Conservation (phyloP, 2,113 vertebrate genomes). For the Murina feae region DNA sequence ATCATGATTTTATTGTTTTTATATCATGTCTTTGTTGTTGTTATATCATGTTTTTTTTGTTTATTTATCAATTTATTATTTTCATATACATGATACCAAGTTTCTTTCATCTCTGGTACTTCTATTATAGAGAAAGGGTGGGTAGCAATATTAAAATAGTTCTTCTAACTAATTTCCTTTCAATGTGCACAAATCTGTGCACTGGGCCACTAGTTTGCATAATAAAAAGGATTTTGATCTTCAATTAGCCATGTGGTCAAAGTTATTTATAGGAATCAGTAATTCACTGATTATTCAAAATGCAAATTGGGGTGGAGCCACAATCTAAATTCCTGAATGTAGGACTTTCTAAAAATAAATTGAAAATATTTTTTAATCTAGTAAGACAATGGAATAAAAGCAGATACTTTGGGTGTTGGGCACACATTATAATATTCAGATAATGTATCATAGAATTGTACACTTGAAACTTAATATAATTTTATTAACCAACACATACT, state of each 20-base stretch:
- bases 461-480: background rate
- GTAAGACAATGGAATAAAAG: background rate
- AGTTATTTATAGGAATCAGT: background rate
- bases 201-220: background rate
- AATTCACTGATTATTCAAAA: background rate
- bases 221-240: background rate
- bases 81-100: no score
- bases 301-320: background rate
- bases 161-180: no score
- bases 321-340: background rate
- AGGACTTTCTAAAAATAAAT: conserved; percentile 23
- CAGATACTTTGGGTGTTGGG: background rate
- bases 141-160: no score
- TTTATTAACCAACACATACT: background rate
- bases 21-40: no score
- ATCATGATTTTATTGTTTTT: no score
- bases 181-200: no score
- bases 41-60: no score
- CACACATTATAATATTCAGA: background rate
- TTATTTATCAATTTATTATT: no score
- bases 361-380: background rate
- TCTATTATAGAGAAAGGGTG: no score
- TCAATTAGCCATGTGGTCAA: background rate
- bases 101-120: no score
- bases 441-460: background rate